Evolutionary conservation across 1,140 invertebrate species (phyloP).

Genomic region (Melanaphis sacchari): DNA sequence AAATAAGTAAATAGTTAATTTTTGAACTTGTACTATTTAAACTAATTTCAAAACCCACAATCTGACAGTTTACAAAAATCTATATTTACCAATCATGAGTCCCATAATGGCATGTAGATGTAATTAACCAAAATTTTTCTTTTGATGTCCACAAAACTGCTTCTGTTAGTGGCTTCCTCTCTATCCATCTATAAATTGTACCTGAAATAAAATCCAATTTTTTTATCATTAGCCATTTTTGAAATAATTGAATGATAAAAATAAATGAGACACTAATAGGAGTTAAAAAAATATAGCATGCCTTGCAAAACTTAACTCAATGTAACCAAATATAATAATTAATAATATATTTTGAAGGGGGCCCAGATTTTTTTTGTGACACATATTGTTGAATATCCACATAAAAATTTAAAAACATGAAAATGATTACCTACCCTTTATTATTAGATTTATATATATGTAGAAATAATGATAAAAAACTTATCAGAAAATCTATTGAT

Average conservation of each 20-base stretch:
- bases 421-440: too few relatives aligned
- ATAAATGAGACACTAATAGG: neutral
- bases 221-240: neutral
- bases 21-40: neutral
- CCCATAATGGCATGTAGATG: constrained; percentile 9
- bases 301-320: too few relatives aligned
- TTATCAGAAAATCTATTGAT: too few relatives aligned
- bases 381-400: too few relatives aligned
- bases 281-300: too few relatives aligned
- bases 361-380: too few relatives aligned
- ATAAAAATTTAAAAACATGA: too few relatives aligned
- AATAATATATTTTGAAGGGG: too few relatives aligned
- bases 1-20: neutral
- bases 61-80: neutral
- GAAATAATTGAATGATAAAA: neutral
- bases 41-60: neutral
- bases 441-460: too few relatives aligned
- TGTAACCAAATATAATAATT: too few relatives aligned
- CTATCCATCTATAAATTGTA: constrained; percentile 43
- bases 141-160: constrained; percentile 16
- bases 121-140: constrained; percentile 44
- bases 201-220: constrained; percentile 14
- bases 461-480: too few relatives aligned
- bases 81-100: constrained; percentile 45
- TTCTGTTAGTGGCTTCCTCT: constrained; percentile 37